These are phyloP conservation scores for Pocillopora damicornis DNA, from an alignment of 64 coral and sea anemone species.

Conservation along the genomic window DNA sequence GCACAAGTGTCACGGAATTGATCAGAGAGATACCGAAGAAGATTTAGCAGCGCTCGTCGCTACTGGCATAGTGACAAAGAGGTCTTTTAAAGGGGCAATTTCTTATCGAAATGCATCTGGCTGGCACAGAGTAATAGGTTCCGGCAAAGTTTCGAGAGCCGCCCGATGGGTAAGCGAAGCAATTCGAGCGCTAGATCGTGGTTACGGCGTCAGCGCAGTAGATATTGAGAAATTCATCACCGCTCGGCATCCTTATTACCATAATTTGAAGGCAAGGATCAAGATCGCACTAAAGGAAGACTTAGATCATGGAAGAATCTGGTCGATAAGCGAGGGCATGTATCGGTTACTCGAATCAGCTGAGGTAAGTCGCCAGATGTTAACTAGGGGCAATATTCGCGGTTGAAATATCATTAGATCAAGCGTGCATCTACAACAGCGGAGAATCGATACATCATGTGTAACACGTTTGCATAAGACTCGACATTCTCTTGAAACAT, in stretches of 20 bases:
- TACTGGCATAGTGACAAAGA: constrained; percentile 79
- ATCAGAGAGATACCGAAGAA: constrained; percentile 88
- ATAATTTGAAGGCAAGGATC: constrained; percentile 79
- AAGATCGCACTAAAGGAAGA: constrained; percentile 87
- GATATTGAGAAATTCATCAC: constrained; percentile 83
- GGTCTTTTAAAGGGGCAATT: constrained; percentile 92
- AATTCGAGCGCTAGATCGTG: constrained; percentile 84
- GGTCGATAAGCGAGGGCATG: constrained; percentile 74
- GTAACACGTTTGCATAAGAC: no score
- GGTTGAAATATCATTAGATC: no score
- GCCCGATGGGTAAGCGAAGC: constrained; percentile 93
- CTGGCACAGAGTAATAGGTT: constrained; percentile 67
- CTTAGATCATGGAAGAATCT: constrained; percentile 82
- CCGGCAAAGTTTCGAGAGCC: constrained; percentile 76
- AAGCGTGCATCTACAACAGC: no score
- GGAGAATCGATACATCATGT: no score
- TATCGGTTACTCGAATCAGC: constrained; percentile 90
- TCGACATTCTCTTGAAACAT: no score
- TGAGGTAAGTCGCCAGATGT: constrained; percentile 49
- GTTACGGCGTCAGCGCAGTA: constrained; percentile 76
- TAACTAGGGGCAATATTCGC: background rate
- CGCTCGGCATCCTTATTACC: constrained; percentile 89
- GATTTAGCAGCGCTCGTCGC: constrained; percentile 80
- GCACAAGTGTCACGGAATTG: constrained; percentile 97
- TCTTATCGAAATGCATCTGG: constrained; percentile 87